Evolutionary conservation across 1,140 invertebrate genomes (phyloP).

Genomic region (Pogonomyrmex barbatus): DNA sequence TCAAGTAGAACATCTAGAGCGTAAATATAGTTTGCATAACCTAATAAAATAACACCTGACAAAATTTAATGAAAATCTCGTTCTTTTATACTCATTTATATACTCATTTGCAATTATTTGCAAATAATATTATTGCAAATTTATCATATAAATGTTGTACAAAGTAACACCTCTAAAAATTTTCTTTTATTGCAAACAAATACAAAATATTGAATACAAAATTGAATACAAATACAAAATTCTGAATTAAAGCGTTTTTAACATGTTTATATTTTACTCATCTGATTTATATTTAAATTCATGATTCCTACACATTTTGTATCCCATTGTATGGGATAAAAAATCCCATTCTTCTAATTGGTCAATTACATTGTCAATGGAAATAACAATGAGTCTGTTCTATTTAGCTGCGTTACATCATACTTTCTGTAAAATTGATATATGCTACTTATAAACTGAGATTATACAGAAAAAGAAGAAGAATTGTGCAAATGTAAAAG

Average conservation of each 20-base stretch:
- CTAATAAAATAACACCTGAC: neutral
- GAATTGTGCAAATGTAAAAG: neutral
- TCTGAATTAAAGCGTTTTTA: neutral
- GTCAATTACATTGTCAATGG: constrained; percentile 5
- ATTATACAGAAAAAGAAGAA: neutral
- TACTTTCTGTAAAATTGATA: neutral
- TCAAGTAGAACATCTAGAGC: constrained; percentile 20
- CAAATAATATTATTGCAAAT: neutral
- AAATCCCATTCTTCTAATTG: too few species aligned
- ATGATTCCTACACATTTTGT: neutral
- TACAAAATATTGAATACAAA: neutral
- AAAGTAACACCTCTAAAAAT: neutral
- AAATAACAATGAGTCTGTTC: neutral
- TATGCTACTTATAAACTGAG: neutral
- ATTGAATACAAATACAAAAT: neutral
- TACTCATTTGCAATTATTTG: neutral
- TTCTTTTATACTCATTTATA: neutral
- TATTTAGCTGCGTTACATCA: neutral
- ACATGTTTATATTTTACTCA: neutral
- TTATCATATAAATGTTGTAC: neutral
- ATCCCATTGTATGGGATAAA: neutral
- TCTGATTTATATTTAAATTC: constrained; percentile 1
- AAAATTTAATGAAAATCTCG: constrained; percentile 1
- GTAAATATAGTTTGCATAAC: neutral
- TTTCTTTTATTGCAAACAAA: neutral